Evolutionary conservation across 2,113 vertebrate species (phyloP).

Genomic region (Carollia perspicillata): DNA sequence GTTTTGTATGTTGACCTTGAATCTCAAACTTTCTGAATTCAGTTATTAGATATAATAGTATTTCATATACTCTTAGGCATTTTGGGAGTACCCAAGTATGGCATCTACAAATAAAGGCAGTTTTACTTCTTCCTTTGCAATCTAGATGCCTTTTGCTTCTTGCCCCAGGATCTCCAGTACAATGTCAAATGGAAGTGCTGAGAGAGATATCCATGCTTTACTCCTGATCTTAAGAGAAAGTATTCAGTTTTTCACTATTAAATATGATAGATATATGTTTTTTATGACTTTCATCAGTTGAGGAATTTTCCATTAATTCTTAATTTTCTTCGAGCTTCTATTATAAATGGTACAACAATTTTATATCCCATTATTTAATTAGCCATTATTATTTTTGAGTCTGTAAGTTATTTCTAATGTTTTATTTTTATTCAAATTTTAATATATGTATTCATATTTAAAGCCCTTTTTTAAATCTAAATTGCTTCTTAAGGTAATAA

Average conservation of each 20-base stretch:
- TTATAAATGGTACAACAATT: neutral
- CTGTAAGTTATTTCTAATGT: neutral
- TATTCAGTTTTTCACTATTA: neutral
- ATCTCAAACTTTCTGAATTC: constrained; percentile 17
- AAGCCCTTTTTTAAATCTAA: neutral
- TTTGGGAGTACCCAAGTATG: neutral
- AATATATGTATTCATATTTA: neutral
- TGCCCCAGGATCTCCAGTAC: neutral
- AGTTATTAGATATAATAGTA: neutral
- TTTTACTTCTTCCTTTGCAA: neutral
- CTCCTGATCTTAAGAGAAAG: neutral
- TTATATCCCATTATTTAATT: neutral
- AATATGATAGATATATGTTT: neutral
- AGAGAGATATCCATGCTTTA: neutral
- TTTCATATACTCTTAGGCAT: neutral
- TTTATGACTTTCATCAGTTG: neutral
- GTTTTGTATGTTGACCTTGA: neutral
- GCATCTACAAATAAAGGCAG: neutral
- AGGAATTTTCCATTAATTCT: constrained; percentile 13
- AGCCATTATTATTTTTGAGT: neutral
- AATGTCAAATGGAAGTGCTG: neutral
- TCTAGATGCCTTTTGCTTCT: neutral
- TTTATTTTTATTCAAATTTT: constrained; percentile 30
- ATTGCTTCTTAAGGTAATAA: neutral
- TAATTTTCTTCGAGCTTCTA: neutral